These are phyloP conservation scores for Parasteatoda lunata DNA, from an alignment of 2,888 invertebrate species.

Conservation along the genomic window DNA sequence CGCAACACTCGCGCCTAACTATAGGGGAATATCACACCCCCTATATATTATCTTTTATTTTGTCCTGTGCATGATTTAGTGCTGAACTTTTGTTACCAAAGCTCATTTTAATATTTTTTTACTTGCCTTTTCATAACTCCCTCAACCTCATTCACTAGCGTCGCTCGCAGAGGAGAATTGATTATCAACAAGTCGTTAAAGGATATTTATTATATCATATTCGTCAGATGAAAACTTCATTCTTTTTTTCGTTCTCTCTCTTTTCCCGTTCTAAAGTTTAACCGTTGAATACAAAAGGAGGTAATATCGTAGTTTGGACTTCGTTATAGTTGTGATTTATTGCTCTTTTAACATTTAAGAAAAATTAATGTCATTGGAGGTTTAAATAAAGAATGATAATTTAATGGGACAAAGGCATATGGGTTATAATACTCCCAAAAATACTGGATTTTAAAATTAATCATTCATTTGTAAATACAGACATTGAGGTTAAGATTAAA, in stretches of 20 bases:
- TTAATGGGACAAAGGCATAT: no score
- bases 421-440: no score
- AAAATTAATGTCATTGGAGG: no score
- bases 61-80: constrained; percentile 64
- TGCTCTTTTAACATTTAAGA: constrained; percentile 35
- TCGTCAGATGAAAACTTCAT: not conserved
- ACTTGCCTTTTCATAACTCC: constrained; percentile 21
- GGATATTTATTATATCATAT: constrained; percentile 54
- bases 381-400: no score
- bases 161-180: constrained; percentile 36
- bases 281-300: constrained; percentile 31
- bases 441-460: no score
- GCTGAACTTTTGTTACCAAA: constrained; percentile 26
- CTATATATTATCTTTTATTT: constrained; percentile 66
- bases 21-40: constrained; percentile 22
- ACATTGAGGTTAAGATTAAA: no score
- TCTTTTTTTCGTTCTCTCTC: not conserved
- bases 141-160: constrained; percentile 16
- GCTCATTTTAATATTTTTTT: constrained; percentile 52
- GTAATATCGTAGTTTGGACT: not conserved
- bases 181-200: constrained; percentile 68
- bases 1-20: constrained; percentile 15
- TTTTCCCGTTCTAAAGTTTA: not conserved
- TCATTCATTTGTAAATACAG: no score
- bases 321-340: constrained; percentile 39